phyloP scores from a whole-genome alignment of 2,113 vertebrate genomes.

The Pavo muticus region DNA sequence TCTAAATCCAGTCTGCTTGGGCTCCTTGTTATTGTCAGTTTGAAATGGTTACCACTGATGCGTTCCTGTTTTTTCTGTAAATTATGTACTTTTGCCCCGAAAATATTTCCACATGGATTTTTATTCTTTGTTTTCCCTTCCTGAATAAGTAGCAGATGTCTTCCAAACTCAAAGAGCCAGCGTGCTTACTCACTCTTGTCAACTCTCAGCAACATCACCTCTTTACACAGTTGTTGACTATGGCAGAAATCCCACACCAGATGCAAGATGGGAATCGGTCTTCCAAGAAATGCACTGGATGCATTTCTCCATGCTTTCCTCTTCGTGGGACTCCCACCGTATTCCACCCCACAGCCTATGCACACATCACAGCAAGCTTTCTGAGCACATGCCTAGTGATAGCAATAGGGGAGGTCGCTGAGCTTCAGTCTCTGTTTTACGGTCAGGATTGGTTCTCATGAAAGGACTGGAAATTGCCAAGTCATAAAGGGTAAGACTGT shows the following conservation, averaged over 20 bases:
- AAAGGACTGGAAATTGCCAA: not conserved
- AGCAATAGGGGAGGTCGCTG: not conserved
- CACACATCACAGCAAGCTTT: not conserved
- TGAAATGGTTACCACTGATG: slow-evolving; percentile 15
- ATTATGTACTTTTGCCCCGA: not conserved
- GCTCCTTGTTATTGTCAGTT: slow-evolving; percentile 1
- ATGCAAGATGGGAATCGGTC: not conserved
- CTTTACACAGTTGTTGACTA: not conserved
- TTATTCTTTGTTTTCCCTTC: not conserved
- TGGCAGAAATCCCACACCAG: not conserved
- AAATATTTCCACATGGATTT: not conserved
- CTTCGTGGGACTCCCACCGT: not conserved
- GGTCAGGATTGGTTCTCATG: not conserved
- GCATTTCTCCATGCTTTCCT: slow-evolving; percentile 21
- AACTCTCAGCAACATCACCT: not conserved
- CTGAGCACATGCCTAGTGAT: not conserved
- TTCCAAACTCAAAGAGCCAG: not conserved
- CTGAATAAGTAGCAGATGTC: slow-evolving; percentile 18
- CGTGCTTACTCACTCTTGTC: not conserved
- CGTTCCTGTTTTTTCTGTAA: not conserved
- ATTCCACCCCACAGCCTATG: rapidly evolving
- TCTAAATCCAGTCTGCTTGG: not conserved
- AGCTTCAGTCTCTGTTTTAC: not conserved
- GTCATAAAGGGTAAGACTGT: not conserved
- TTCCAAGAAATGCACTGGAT: slow-evolving; percentile 53